These are phyloP conservation scores for Eurosta solidaginis DNA, from an alignment of 1,140 invertebrate genomes.

Conservation along the genomic window DNA sequence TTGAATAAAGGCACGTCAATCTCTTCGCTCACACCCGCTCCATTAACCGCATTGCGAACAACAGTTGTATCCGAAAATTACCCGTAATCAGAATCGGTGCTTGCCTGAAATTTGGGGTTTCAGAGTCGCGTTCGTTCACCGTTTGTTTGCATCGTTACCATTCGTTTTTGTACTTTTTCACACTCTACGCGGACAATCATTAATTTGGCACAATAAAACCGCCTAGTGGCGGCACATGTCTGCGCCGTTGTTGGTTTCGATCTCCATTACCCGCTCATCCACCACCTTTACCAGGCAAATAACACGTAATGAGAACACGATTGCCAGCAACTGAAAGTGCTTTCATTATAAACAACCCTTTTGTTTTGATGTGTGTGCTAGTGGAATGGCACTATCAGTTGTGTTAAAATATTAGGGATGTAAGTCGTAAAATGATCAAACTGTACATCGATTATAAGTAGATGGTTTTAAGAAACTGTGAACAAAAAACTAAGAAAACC, in stretches of 20 bases:
- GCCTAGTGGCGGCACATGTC: constrained; percentile 3
- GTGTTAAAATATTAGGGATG: too few relatives aligned
- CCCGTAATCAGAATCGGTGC: constrained; percentile 11
- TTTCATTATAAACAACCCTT: constrained; percentile 8
- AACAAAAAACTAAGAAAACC: too few relatives aligned
- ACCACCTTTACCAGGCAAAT: not conserved
- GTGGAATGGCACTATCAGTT: not conserved
- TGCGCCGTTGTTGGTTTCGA: not conserved
- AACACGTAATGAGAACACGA: not conserved
- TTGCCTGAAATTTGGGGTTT: not conserved
- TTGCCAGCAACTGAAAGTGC: not conserved
- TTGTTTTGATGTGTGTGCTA: not conserved
- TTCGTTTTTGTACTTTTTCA: not conserved
- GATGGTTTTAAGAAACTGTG: too few relatives aligned
- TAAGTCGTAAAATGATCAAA: too few relatives aligned
- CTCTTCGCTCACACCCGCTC: not conserved
- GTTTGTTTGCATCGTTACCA: not conserved
- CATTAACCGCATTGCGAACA: not conserved
- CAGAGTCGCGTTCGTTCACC: not conserved
- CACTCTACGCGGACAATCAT: not conserved
- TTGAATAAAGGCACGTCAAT: not conserved
- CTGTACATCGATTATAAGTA: too few relatives aligned
- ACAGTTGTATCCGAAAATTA: not conserved
- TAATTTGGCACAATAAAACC: constrained; percentile 19
- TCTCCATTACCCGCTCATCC: not conserved